Evolutionary conservation across 2,113 vertebrate species (phyloP).

Genomic region (Thinocorus orbignyianus): DNA sequence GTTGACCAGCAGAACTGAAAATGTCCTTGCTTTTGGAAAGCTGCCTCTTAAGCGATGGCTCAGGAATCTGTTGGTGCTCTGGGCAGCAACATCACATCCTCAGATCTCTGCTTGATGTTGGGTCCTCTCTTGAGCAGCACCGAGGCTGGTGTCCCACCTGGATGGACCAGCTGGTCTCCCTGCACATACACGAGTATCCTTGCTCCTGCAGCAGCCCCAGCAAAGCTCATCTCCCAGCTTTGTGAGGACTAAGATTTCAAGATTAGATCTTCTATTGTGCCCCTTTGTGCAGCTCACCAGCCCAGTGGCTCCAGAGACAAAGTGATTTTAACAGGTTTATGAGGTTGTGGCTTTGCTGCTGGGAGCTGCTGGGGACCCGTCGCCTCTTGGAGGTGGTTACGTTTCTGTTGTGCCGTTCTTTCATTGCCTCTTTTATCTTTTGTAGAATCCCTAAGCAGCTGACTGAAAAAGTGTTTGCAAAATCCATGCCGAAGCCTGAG

Average conservation of each 20-base stretch:
- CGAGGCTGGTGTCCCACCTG: not conserved
- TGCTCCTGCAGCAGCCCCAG: not conserved
- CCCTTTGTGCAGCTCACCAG: accelerated
- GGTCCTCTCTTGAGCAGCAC: not conserved
- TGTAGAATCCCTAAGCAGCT: constrained; percentile 90
- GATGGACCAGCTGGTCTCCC: accelerated
- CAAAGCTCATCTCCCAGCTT: not conserved
- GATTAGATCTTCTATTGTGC: not conserved
- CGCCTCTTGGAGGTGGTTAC: not conserved
- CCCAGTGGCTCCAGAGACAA: not conserved
- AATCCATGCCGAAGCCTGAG: constrained; percentile 67
- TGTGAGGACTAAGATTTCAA: not conserved
- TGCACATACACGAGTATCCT: not conserved
- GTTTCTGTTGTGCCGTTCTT: not conserved
- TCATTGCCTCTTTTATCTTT: constrained; percentile 11
- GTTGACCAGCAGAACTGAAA: not conserved
- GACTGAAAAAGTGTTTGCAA: constrained; percentile 81
- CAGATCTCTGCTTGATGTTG: not conserved
- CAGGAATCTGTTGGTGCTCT: not conserved
- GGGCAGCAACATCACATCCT: not conserved
- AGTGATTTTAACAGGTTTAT: not conserved
- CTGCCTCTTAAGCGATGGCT: not conserved
- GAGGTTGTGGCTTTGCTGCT: not conserved
- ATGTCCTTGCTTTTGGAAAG: not conserved
- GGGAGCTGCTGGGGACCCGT: not conserved